Evolutionary conservation across 2,888 invertebrate species (phyloP).

Genomic region (Dromius quadrimaculatus): DNA sequence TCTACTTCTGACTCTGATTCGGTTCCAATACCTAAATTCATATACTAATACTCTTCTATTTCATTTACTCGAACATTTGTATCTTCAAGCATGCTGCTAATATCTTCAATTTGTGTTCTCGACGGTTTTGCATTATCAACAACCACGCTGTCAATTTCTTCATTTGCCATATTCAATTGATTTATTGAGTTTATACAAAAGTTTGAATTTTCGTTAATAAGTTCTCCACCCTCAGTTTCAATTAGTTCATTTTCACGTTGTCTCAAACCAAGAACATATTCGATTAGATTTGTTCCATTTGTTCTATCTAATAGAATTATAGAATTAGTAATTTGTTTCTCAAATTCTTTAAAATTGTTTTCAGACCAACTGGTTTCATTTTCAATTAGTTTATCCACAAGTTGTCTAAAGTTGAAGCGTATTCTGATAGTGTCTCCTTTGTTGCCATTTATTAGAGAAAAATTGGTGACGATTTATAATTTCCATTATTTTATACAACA

Average conservation of each 20-base stretch:
- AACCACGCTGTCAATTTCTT: neutral
- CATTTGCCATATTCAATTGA: neutral
- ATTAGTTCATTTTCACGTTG: neutral
- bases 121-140: neutral
- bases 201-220: constrained; percentile 1
- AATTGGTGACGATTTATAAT: neutral
- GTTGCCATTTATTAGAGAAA: constrained; percentile 13
- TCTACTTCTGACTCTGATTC: no score
- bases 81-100: neutral
- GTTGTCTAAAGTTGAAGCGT: no score
- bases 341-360: constrained; percentile 1
- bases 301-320: neutral
- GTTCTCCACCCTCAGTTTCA: constrained; percentile 1
- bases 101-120: neutral
- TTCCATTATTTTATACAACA: constrained; percentile 1
- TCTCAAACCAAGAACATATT: neutral
- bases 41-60: neutral
- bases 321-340: neutral
- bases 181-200: constrained; percentile 3
- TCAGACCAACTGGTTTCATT: neutral
- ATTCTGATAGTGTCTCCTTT: constrained; percentile 4
- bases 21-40: neutral
- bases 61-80: neutral
- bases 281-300: neutral
- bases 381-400: neutral